Evolutionary conservation across 2,888 invertebrate species (phyloP), one percentile per base, ranked within the genome.

Genomic region (Argyresthia goedartella): DNA sequence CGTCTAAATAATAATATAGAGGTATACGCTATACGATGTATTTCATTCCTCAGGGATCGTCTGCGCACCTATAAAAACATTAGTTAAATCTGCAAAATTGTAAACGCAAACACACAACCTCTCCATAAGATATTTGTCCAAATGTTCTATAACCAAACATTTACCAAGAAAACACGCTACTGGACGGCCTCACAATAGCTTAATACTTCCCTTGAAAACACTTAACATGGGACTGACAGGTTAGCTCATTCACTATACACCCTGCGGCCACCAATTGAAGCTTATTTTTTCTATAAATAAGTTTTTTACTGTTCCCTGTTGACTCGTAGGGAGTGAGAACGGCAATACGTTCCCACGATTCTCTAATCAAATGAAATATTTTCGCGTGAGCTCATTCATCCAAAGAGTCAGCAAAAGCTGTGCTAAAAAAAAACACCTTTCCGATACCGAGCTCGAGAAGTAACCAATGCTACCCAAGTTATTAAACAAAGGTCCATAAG

Each of bases 171-270:
- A 82, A 84, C 79, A 81, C 71, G 82, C 81, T 81, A 81, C 84
- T 75, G 82, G 77, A 71, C 74, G 6, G 76, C 67, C 73, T 76
- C 67, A 85, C 84, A 85, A 85, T 80, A 63, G 76, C 56, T 59
- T 63, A 66, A 69, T 72, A 73, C 75, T 78, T 71, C 81, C 76
- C 76, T 81, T 78, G 72, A 81, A 81, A 81, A 76, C 81, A 81
- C 84, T 84, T 85, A 86, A 86, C 86, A 80, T 85, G 86, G 86
- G 85, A 70, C 80, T 86, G 86, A 86, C 86, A 86, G 86, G 85
- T 85, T 82, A 80, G 81, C 84, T 84, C 82, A 81, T 81, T 81
- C 79, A 81, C 80, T 79, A 80, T 77, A 73, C 73, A 69, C 74
- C 82, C 72, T 67, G 71, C 63, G 76, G 81, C 82, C 62, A 71